These are phyloP conservation scores for Cercopithecus mona DNA, from an alignment of 2,113 vertebrate species.

Conservation along the genomic window DNA sequence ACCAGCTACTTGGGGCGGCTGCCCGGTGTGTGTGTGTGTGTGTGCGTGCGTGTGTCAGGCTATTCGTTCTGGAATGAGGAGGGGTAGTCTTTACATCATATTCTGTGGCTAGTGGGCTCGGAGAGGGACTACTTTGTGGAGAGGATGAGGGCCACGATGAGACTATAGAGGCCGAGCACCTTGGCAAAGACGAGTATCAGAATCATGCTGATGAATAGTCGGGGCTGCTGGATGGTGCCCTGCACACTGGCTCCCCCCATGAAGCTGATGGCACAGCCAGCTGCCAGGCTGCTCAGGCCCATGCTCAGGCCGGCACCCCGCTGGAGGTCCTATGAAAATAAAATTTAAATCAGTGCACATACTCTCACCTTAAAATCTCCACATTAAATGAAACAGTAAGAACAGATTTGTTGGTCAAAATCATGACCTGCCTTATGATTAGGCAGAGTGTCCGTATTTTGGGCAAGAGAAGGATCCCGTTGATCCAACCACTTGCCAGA, in stretches of 20 bases:
- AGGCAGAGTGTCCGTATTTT: neutral
- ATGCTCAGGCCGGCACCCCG: slow-evolving; percentile 96
- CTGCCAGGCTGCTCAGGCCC: slow-evolving; percentile 96
- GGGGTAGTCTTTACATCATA: too few species aligned
- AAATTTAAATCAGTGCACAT: neutral
- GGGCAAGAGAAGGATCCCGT: neutral
- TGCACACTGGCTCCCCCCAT: slow-evolving; percentile 96
- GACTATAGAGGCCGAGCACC: slow-evolving; percentile 97
- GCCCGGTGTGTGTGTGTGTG: slow-evolving; percentile 87
- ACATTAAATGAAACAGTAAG: neutral
- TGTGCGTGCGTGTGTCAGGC: too few species aligned
- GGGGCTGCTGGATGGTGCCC: slow-evolving; percentile 96
- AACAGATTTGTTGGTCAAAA: neutral
- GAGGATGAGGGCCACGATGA: slow-evolving; percentile 95
- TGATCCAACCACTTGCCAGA: neutral
- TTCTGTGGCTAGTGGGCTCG: too few species aligned
- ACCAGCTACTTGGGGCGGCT: slow-evolving; percentile 94
- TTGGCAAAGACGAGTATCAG: slow-evolving; percentile 98
- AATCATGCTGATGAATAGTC: slow-evolving; percentile 99
- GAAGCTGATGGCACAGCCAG: slow-evolving; percentile 98
- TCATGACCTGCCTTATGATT: neutral
- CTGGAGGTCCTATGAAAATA: slow-evolving; percentile 80
- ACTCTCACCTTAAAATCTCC: neutral
- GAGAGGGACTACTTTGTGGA: too few species aligned
- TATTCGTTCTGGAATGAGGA: too few species aligned